Evolutionary conservation across 2,113 vertebrate genomes (phyloP).

Genomic region (Chunga burmeisteri): DNA sequence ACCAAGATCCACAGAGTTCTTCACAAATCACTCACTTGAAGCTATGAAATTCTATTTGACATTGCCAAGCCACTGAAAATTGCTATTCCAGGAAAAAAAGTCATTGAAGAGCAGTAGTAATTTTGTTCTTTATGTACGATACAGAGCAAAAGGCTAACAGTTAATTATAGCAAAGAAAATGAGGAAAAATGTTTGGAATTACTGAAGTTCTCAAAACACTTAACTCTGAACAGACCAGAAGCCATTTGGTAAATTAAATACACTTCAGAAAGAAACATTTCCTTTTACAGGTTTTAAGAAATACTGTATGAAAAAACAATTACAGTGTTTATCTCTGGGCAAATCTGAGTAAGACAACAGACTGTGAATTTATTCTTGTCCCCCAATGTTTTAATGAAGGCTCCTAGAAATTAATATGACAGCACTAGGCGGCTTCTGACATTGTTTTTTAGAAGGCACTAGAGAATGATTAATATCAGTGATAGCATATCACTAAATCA

Average conservation of each 20-base stretch:
- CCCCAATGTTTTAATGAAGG: background rate
- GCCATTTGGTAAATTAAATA: background rate
- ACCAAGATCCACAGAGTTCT: background rate
- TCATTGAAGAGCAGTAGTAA: background rate
- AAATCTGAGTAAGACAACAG: background rate
- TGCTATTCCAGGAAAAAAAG: slow-evolving; percentile 20
- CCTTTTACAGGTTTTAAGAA: background rate
- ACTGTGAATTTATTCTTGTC: background rate
- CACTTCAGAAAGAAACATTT: background rate
- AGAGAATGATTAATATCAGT: background rate
- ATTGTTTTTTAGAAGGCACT: background rate
- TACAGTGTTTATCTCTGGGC: background rate
- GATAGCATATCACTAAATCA: background rate
- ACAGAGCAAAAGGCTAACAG: background rate
- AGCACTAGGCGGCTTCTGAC: background rate
- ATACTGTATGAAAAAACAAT: background rate
- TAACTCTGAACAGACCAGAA: background rate
- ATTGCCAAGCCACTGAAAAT: slow-evolving; percentile 26
- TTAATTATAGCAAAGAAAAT: background rate
- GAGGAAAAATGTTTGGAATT: background rate
- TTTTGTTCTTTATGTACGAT: background rate
- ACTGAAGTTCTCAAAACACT: background rate
- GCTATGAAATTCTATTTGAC: background rate
- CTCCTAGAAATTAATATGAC: background rate
- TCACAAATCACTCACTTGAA: background rate